phyloP scores from a whole-genome alignment of 2,797 vertebrate genomes.

The Acanthurus tractus region DNA sequence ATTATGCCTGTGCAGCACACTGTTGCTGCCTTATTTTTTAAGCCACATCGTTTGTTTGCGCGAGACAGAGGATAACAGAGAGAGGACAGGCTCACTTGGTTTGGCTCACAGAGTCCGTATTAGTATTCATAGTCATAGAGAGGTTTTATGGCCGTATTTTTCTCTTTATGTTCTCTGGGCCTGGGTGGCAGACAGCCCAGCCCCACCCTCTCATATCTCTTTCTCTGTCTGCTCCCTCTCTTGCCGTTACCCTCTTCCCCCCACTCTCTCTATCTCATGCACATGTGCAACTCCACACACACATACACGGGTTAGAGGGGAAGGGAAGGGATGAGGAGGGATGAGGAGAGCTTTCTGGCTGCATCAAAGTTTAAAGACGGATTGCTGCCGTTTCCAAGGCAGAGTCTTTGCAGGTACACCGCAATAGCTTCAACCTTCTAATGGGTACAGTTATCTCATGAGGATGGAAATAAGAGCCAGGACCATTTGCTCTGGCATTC shows the following conservation, averaged over 20 bases:
- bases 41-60: constrained; percentile 57
- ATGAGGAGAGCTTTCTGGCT: constrained; percentile 75
- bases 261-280: constrained; percentile 45
- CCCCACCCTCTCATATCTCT: constrained; percentile 80
- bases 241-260: constrained; percentile 41
- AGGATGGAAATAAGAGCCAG: constrained; percentile 71
- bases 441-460: constrained; percentile 75
- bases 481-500: constrained; percentile 70
- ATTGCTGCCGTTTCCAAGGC: constrained; percentile 68
- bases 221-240: constrained; percentile 67
- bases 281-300: constrained; percentile 54
- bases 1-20: constrained; percentile 27
- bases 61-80: constrained; percentile 58
- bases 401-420: constrained; percentile 69
- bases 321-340: constrained; percentile 59
- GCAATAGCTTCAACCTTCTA: constrained; percentile 79
- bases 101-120: constrained; percentile 77
- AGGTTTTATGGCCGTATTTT: constrained; percentile 87
- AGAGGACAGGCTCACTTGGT: constrained; percentile 62
- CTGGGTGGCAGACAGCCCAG: constrained; percentile 83
- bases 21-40: constrained; percentile 53
- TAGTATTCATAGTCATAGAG: constrained; percentile 87
- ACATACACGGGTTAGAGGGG: constrained; percentile 70
- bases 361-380: constrained; percentile 77
- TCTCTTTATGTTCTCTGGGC: constrained; percentile 87